These are phyloP conservation scores for Anthopleura sola DNA, from an alignment of 64 coral and sea anemone species.

Conservation along the genomic window DNA sequence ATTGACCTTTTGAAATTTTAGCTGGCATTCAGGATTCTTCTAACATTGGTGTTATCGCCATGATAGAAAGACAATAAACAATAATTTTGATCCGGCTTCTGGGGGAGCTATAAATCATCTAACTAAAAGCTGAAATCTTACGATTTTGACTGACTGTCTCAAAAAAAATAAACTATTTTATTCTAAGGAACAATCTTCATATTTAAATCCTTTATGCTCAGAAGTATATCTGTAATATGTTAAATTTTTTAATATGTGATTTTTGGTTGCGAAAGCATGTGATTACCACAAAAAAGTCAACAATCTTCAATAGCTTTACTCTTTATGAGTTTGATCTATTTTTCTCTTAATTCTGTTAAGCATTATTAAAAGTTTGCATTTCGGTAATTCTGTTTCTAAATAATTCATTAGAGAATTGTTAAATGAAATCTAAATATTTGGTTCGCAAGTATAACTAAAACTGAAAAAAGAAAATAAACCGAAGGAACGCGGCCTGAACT, in stretches of 20 bases:
- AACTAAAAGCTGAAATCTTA: neutral
- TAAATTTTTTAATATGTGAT: too few species aligned
- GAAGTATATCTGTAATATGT: too few species aligned
- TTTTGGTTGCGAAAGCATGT: too few species aligned
- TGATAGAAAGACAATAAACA: neutral
- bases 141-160: too few species aligned
- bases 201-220: too few species aligned
- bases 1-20: conserved; percentile 3
- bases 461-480: neutral
- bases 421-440: neutral
- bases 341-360: neutral
- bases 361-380: neutral
- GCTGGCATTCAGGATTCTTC: neutral
- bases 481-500: neutral
- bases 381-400: neutral
- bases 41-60: neutral
- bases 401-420: neutral
- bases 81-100: neutral
- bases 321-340: neutral
- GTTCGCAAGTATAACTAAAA: neutral
- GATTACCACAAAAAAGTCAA: too few species aligned
- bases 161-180: too few species aligned
- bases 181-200: too few species aligned
- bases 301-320: too few species aligned
- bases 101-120: neutral